These are phyloP conservation scores for Ochropacha duplaris DNA, from an alignment of 2,888 invertebrate species.

Conservation along the genomic window DNA sequence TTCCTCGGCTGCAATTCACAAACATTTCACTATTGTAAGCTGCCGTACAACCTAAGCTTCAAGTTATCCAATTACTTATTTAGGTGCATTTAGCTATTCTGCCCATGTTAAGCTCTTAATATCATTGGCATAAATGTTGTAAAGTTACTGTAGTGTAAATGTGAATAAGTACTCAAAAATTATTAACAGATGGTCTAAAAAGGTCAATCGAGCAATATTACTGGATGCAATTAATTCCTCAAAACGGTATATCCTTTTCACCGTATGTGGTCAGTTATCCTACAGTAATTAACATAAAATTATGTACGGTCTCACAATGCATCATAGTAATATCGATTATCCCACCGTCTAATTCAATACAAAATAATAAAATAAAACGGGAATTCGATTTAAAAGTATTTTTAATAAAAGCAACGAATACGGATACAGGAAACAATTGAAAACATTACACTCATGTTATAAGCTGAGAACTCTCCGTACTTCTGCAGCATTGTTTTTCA, in stretches of 20 bases:
- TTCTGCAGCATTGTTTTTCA: neutral
- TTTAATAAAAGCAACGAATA: neutral
- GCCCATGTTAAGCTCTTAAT: neutral
- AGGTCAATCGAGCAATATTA: too few relatives aligned
- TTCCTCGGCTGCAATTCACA: constrained; percentile 15
- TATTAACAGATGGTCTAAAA: too few relatives aligned
- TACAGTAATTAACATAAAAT: too few relatives aligned
- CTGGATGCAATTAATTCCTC: too few relatives aligned
- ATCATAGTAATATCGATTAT: too few relatives aligned
- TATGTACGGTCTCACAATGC: too few relatives aligned
- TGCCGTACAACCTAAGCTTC: constrained; percentile 9
- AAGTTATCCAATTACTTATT: constrained; percentile 5
- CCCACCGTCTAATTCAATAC: too few relatives aligned
- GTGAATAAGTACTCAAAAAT: too few relatives aligned
- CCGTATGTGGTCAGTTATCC: too few relatives aligned
- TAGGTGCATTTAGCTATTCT: neutral
- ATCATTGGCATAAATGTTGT: neutral
- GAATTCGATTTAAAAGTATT: neutral
- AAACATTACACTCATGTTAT: neutral
- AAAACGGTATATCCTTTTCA: too few relatives aligned
- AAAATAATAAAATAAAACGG: neutral
- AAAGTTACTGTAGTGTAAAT: too few relatives aligned
- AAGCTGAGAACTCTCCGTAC: neutral
- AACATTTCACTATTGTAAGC: constrained; percentile 13
- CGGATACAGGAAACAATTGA: neutral